A percentile compares a stretch with the other conserved stretches of the same genome.
These are phyloP conservation scores for Podarcis lilfordi DNA, from an alignment of 2,797 vertebrate genomes.

Conservation along the genomic window DNA sequence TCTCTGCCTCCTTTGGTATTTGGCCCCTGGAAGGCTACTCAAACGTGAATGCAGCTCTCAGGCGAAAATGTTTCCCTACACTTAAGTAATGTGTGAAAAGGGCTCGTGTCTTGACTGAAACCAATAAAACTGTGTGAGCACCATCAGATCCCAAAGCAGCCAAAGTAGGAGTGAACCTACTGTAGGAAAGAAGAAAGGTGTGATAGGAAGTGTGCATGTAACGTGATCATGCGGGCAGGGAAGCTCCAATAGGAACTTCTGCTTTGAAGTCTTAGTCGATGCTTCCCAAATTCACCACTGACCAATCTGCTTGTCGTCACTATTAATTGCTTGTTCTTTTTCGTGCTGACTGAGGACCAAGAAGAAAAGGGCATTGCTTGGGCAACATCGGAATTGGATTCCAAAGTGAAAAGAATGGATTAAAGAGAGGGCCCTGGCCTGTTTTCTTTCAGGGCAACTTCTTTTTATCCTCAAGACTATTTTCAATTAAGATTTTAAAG, in stretches of 20 bases:
- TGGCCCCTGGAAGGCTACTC: too few species aligned
- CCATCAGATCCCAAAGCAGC: not conserved
- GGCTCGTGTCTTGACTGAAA: not conserved
- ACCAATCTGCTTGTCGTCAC: not conserved
- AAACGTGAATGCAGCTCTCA: too few species aligned
- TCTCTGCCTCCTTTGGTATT: too few species aligned
- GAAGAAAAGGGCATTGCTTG: not conserved
- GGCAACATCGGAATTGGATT: not conserved
- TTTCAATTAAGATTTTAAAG: not conserved
- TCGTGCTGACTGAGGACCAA: not conserved
- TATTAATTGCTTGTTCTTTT: not conserved
- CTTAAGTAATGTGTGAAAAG: too few species aligned
- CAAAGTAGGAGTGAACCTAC: not conserved
- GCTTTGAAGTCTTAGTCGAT: not conserved
- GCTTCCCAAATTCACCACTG: not conserved
- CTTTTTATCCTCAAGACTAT: conserved; percentile 3
- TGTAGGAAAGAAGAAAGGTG: too few species aligned
- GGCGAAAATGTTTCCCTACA: too few species aligned
- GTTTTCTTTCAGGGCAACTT: not conserved
- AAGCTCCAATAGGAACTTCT: not conserved
- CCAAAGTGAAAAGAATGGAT: not conserved
- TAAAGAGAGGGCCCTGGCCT: not conserved
- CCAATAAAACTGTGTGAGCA: not conserved
- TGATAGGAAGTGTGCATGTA: not conserved
- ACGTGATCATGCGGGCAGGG: not conserved